phyloP scores from a whole-genome alignment of 2,113 vertebrate species.

The Muntiacus reevesi region DNA sequence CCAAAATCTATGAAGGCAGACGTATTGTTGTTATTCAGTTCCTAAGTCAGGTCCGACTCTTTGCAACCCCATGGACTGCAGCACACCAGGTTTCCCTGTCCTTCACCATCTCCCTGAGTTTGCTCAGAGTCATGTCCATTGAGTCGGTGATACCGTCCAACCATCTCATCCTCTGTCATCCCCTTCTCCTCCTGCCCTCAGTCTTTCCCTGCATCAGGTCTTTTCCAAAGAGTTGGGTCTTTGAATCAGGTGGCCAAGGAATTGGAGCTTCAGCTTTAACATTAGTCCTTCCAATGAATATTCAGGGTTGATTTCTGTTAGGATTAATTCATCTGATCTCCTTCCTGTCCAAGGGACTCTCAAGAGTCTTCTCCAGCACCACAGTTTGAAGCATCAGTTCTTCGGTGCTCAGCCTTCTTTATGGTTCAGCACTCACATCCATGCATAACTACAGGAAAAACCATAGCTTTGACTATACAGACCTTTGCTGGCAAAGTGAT shows the following conservation, averaged over 20 bases:
- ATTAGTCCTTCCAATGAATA: background rate
- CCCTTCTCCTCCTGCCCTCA: background rate
- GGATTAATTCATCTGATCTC: too few species aligned
- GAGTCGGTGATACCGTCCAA: background rate
- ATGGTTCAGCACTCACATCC: background rate
- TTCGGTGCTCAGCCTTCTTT: background rate
- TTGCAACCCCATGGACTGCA: background rate
- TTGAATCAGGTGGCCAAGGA: background rate
- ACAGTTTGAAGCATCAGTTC: background rate
- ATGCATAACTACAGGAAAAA: background rate
- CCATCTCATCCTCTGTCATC: background rate
- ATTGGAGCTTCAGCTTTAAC: background rate
- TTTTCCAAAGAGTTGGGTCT: background rate
- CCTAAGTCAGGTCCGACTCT: background rate
- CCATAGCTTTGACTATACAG: background rate
- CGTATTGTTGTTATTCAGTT: background rate
- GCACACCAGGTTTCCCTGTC: background rate
- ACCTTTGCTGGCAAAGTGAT: background rate
- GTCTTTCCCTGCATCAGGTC: background rate
- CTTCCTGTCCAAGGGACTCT: background rate
- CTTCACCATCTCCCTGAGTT: background rate
- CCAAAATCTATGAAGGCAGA: background rate
- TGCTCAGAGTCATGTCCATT: background rate
- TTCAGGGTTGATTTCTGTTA: background rate
- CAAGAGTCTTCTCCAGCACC: background rate